phyloP scores from a whole-genome alignment of 2,113 vertebrate genomes.

The Oreochromis niloticus region DNA sequence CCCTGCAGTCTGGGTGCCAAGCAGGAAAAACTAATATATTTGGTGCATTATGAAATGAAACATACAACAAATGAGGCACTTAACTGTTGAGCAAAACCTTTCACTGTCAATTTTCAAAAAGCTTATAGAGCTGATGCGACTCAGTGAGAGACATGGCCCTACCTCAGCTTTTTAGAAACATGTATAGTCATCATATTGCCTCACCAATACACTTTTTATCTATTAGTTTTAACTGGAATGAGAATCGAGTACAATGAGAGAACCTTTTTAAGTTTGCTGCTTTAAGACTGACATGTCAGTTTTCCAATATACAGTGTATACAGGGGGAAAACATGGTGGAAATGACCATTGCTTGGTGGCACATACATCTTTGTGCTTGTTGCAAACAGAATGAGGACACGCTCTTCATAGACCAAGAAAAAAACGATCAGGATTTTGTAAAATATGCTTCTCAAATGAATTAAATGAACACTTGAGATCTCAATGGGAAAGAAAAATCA shows the following conservation, averaged over 20 bases:
- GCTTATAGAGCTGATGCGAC: not conserved
- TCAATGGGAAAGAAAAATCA: not conserved
- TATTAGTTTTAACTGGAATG: not conserved
- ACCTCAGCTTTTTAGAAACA: not conserved
- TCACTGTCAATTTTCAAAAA: not conserved
- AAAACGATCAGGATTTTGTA: not conserved
- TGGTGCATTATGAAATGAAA: not conserved
- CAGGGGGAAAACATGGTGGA: not conserved
- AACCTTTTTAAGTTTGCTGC: not conserved
- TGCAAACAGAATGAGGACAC: rapidly evolving
- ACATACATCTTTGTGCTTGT: not conserved
- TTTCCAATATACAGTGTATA: rapidly evolving
- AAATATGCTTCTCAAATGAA: rapidly evolving
- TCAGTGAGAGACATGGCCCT: not conserved
- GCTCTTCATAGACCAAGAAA: not conserved
- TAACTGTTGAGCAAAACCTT: not conserved
- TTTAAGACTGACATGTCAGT: not conserved
- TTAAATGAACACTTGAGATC: not conserved
- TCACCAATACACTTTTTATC: not conserved
- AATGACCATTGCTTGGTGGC: not conserved
- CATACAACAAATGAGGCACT: not conserved
- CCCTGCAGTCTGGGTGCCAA: not conserved
- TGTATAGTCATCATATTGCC: not conserved
- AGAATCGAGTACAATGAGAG: not conserved
- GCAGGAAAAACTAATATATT: not conserved